Conservation (phyloP, 2,888 invertebrate species). For the Aplocera efformata region DNA sequence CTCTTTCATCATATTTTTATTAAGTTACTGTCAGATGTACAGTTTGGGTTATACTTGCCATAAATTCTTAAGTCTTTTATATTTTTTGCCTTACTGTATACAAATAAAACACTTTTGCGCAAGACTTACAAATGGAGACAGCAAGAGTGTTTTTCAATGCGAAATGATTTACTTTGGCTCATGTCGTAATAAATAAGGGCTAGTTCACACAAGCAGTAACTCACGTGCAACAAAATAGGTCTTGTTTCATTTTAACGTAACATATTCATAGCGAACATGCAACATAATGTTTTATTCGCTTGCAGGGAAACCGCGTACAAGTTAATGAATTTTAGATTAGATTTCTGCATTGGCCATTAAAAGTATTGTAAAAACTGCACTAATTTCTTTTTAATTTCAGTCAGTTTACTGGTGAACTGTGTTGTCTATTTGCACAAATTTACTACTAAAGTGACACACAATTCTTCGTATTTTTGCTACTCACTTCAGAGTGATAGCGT, state of each 20-base stretch:
- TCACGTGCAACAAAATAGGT: conserved; percentile 13
- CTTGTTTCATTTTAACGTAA: conserved; percentile 13
- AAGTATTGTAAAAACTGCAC: conserved; percentile 13
- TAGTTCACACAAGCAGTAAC: conserved; percentile 18
- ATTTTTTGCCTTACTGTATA: too few species aligned
- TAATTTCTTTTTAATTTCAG: conserved; percentile 21
- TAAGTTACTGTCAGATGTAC: too few species aligned
- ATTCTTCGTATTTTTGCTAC: too few species aligned
- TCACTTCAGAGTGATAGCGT: too few species aligned
- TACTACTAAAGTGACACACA: background rate
- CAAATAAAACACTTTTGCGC: too few species aligned
- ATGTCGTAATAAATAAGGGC: conserved; percentile 13
- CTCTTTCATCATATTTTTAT: too few species aligned
- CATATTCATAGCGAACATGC: conserved; percentile 21
- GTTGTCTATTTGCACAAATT: background rate
- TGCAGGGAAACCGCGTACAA: too few species aligned
- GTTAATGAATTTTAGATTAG: conserved; percentile 20
- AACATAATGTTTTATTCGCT: conserved; percentile 16
- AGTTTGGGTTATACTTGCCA: too few species aligned
- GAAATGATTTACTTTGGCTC: conserved; percentile 5
- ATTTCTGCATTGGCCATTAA: conserved; percentile 16
- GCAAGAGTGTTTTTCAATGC: conserved; percentile 10
- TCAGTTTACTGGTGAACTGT: background rate
- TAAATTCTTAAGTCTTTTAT: too few species aligned
- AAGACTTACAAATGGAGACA: conserved; percentile 3